Evolutionary conservation across 2,888 invertebrate species (phyloP), one percentile per base, ranked within the genome.

Genomic region (Papilio protenor): DNA sequence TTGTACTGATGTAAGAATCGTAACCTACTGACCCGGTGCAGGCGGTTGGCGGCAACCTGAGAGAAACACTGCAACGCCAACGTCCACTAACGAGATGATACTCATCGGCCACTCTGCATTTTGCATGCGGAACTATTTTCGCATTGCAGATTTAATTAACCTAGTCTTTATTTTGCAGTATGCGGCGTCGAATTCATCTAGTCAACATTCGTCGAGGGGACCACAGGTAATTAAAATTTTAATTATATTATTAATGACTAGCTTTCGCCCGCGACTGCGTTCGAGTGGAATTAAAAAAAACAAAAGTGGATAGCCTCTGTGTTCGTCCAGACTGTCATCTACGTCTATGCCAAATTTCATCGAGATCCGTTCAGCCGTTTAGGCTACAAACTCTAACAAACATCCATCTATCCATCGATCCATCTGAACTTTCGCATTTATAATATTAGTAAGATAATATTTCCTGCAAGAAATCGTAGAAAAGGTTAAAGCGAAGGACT

Each of bases 151-250:
- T 76, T 69, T 73, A 78, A 73, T 70, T 70, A 64, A 72, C 69
- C 78, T 61, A 75, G 23, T 78, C 80, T 82, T 80, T 81, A 66
- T 82, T 91, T 89, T 77, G 45, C 89, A 94, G 94, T 94, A 93
- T 83, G 88, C 92, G 57, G 85, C 86, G 69, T 81, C 88, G 10
- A 93, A 90, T 85, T 85, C 92, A 66, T 84, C 92, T 80, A 90
- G 86, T 85, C 94, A 94, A 81, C 94, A 93, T 85, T 87, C 91
- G 52, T 90, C 94, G 71, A 89, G 94, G 83, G 91, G 90, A 79
- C 81, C 91, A 47, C 94, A 93, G 91, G 94, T 93, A 85, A 66
- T 47, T 73, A 23, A 16, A 52, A 12, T 12, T 47, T 47, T 47
- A 47, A 52, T 16, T 52, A 16, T n/a, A n/a, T n/a, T n/a, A n/a